Evolutionary conservation across 1,140 invertebrate genomes (phyloP).

Genomic region (Chrysopa pallens): DNA sequence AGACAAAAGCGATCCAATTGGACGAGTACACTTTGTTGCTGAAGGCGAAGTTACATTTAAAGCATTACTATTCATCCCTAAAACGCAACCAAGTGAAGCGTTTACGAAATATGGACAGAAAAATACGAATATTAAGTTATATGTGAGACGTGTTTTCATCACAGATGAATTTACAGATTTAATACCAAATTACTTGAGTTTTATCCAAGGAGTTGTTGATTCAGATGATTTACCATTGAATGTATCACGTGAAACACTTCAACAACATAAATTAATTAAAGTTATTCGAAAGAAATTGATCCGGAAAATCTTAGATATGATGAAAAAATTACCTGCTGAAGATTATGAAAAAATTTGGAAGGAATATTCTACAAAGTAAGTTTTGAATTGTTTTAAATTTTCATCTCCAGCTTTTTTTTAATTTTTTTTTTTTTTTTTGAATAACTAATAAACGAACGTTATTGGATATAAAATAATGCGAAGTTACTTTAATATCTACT

Average conservation of each 20-base stretch:
- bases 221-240: constrained; percentile 98
- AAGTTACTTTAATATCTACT: too few species aligned
- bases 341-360: constrained; percentile 96
- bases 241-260: constrained; percentile 93
- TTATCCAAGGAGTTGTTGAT: constrained; percentile 92
- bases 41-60: constrained; percentile 99
- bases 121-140: constrained; percentile 90
- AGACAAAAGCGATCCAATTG: constrained; percentile 69
- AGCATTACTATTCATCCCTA: constrained; percentile 84
- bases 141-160: constrained; percentile 94
- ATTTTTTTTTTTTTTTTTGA: too few species aligned
- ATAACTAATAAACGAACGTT: too few species aligned
- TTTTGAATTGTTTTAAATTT: constrained; percentile 9
- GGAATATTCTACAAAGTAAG: constrained; percentile 93
- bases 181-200: constrained; percentile 95
- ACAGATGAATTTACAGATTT: constrained; percentile 99
- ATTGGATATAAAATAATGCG: too few species aligned
- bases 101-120: constrained; percentile 93
- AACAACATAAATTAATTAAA: constrained; percentile 98
- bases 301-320: constrained; percentile 93
- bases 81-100: constrained; percentile 72
- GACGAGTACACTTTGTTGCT: constrained; percentile 89
- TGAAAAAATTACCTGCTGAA: constrained; percentile 88
- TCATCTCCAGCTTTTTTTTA: too few species aligned
- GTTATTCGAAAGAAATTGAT: constrained; percentile 97